Evolutionary conservation across 2,113 vertebrate species (phyloP).

Genomic region (Pithys albifrons): DNA sequence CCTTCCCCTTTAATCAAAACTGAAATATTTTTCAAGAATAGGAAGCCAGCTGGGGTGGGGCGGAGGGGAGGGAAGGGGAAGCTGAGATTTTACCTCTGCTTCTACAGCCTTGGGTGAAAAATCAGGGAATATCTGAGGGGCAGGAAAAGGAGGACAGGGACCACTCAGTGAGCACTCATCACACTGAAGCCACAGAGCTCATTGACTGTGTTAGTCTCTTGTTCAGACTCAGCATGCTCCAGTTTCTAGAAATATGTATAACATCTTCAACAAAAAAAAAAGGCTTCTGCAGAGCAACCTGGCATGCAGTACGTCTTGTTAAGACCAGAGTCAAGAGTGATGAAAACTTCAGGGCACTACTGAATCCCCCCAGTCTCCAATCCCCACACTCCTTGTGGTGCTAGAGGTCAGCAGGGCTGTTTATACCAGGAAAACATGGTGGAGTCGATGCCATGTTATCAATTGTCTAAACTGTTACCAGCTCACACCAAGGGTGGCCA

Average conservation of each 20-base stretch:
- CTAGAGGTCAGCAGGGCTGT: neutral
- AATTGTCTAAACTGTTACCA: neutral
- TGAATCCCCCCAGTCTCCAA: neutral
- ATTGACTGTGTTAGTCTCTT: neutral
- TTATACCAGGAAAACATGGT: neutral
- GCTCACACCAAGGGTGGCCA: neutral
- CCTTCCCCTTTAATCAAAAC: slow-evolving; percentile 52
- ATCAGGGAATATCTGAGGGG: neutral
- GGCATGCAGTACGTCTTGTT: rapidly evolving
- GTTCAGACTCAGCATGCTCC: neutral
- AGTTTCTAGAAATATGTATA: neutral
- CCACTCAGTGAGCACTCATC: neutral
- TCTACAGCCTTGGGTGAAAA: slow-evolving; percentile 8
- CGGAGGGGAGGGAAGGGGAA: no score
- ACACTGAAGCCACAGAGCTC: rapidly evolving
- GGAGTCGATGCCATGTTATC: no score
- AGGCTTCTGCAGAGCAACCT: neutral
- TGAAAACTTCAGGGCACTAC: neutral
- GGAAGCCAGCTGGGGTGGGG: neutral
- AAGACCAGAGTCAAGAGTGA: neutral
- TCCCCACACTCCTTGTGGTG: rapidly evolving
- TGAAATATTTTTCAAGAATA: slow-evolving; percentile 58
- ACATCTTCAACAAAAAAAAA: neutral
- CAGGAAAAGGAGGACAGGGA: neutral
- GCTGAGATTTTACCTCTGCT: slow-evolving; percentile 30